Evolutionary conservation across 2,113 vertebrate species (phyloP).

Genomic region (Miniopterus natalensis): DNA sequence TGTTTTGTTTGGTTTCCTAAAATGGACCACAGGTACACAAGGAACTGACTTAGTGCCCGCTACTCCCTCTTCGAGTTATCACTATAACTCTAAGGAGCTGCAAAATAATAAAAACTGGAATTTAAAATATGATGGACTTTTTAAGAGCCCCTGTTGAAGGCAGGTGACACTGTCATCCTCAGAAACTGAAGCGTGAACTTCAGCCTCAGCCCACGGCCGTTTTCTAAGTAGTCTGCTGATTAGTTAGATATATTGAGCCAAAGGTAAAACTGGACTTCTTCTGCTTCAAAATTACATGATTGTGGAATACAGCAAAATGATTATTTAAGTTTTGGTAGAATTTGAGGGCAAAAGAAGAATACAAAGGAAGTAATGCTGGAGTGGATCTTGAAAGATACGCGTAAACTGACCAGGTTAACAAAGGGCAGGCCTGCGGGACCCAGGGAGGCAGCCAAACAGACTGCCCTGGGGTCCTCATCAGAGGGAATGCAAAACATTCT

Average conservation of each 20-base stretch:
- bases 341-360: constrained; percentile 5
- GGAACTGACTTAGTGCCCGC: not conserved
- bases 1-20: not conserved
- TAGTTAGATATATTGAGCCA: not conserved
- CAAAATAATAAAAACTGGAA: not conserved
- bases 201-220: not conserved
- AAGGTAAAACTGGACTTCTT: constrained; percentile 42
- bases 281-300: not conserved
- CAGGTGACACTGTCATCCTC: not conserved
- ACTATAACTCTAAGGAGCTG: not conserved
- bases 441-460: not conserved
- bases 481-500: not conserved
- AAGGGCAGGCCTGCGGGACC: not conserved
- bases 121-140: constrained; percentile 30
- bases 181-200: not conserved
- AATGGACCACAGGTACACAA: not conserved
- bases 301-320: not conserved
- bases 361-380: not conserved
- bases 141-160: not conserved
- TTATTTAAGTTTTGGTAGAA: not conserved
- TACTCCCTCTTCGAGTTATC: not conserved
- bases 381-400: not conserved
- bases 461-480: not conserved
- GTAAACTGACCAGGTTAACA: not conserved
- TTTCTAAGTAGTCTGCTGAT: not conserved